Evolutionary conservation across 2,113 vertebrate species (phyloP), one percentile per base, ranked within the genome.

Genomic region (Aix galericulata): DNA sequence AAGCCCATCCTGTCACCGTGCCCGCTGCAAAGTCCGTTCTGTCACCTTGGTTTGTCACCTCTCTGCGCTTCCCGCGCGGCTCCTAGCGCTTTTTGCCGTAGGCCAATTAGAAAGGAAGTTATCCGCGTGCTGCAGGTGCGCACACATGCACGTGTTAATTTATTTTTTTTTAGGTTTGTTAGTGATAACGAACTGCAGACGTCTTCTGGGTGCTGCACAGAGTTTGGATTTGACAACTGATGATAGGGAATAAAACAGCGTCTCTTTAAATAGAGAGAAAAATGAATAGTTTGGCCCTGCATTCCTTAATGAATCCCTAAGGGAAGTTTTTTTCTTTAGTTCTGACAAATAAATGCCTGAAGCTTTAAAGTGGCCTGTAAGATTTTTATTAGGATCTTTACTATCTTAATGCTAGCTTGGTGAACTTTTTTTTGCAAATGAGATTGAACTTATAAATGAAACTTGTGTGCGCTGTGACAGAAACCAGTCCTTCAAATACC

Each of bases 61-160:
- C 18, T 4, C 13, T 6, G 27, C 16, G 26, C 5, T 27, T 52
- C 20, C 46, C 21, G 7, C 31, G 22, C 31, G 8, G 26, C 29
- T 74, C 42, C 31, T 15, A 4, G n/a, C 9, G 20, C 8, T 36
- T 66, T 34, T 53, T 50, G 36, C 32, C 40, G 23, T 17, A 34
- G 40, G 3, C 6, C 1, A 8, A 5, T 62, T 26, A 22, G 34
- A 63, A 74, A 44, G 9, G 42, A 16, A 11, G 12, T 44, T 72
- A 8, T 8, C 29, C 20, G 1, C 7, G 1, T 38, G 72, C 34
- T 25, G 17, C 4, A 23, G 40, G 0, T 2, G 12, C 2, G 4
- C 20, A 2, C 31, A 5, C 16, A 44, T 3, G 2, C 36, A 36
- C 36, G 6, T 36, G 36, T 36, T 36, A 36, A 36, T 23, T 31